A percentile compares a stretch with the other conserved stretches of the same genome.
Conservation (phyloP, 2,888 invertebrate species). For the Macrosiphum euphorbiae region DNA sequence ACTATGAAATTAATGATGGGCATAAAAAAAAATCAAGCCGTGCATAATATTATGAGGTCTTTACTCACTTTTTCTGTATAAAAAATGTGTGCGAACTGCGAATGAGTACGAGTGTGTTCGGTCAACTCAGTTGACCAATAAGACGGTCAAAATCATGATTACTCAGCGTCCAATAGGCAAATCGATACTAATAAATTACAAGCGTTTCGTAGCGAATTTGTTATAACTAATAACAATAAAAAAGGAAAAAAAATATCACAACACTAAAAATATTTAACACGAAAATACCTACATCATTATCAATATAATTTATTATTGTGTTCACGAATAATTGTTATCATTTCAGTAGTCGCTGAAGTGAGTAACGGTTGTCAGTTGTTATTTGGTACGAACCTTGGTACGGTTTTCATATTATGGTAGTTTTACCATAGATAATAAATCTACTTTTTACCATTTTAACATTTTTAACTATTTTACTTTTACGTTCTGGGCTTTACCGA, state of each 20-base stretch:
- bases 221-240: slow-evolving; percentile 19
- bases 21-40: neutral
- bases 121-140: slow-evolving; percentile 29
- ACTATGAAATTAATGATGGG: neutral
- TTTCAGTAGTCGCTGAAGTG: neutral
- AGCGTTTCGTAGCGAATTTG: neutral
- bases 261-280: slow-evolving; percentile 24
- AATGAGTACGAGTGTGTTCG: neutral
- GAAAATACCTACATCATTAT: slow-evolving; percentile 25
- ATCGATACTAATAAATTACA: neutral
- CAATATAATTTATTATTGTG: slow-evolving; percentile 26
- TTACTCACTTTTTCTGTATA: slow-evolving; percentile 38
- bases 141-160: neutral
- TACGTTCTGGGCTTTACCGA: no score
- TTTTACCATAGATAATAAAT: no score
- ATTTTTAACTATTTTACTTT: no score
- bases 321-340: slow-evolving; percentile 31
- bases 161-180: neutral
- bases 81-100: neutral
- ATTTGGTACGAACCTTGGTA: neutral
- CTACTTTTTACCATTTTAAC: no score
- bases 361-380: slow-evolving; percentile 8
- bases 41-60: neutral
- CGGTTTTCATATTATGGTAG: neutral
- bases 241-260: slow-evolving; percentile 19